Percentiles rank a stretch among this genome's conserved stretches.
Evolutionary conservation across 2,113 vertebrate genomes (phyloP).

Genomic region (Penelope pileata): DNA sequence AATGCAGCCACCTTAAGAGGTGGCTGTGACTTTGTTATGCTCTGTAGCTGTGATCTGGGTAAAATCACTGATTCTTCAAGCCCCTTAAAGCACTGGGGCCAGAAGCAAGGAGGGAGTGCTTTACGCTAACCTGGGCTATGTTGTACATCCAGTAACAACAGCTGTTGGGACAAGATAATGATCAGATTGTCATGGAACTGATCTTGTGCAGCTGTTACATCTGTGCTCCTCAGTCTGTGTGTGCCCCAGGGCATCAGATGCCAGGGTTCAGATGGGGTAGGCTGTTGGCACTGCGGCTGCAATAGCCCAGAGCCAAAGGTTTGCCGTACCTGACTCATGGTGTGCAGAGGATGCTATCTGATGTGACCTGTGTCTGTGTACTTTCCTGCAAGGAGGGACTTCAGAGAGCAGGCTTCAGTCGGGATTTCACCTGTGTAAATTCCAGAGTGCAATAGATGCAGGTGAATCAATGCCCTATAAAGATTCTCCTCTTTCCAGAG

Average conservation of each 20-base stretch:
- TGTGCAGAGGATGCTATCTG: not conserved
- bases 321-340: not conserved
- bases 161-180: not conserved
- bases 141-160: not conserved
- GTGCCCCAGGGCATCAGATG: not conserved
- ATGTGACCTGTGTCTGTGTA: not conserved
- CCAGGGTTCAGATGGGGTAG: not conserved
- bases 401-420: not conserved
- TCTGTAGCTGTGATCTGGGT: not conserved
- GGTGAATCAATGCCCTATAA: not conserved
- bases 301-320: not conserved
- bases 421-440: not conserved
- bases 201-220: not conserved
- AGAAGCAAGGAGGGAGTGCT: not conserved
- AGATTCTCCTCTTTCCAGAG: not conserved
- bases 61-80: not conserved
- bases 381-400: not conserved
- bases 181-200: not conserved
- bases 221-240: not conserved
- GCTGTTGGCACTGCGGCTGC: not conserved
- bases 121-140: not conserved
- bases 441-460: not conserved
- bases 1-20: not conserved
- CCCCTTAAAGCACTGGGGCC: accelerated
- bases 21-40: not conserved